A percentile compares a stretch with the other conserved stretches of the same genome.
phyloP scores from a whole-genome alignment of 2,888 invertebrate genomes.

The Miltochrista miniata region DNA sequence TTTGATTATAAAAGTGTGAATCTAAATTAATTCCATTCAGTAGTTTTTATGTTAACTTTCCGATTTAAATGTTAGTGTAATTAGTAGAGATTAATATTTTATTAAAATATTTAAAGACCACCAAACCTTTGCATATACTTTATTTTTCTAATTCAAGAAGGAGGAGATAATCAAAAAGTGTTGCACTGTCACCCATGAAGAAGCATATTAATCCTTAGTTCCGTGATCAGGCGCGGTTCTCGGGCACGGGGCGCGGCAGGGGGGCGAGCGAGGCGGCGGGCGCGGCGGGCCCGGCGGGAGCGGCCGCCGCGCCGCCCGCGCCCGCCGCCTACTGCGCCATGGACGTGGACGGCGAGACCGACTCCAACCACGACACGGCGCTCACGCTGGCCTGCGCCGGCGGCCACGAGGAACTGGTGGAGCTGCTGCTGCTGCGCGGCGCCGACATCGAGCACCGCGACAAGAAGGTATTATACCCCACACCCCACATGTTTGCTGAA shows the following conservation, averaged over 20 bases:
- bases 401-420: conserved; percentile 97
- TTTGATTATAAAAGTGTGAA: too few species aligned
- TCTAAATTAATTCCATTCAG: too few species aligned
- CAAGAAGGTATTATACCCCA: conserved; percentile 95
- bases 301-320: conserved; percentile 69
- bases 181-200: too few species aligned
- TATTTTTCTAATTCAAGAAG: too few species aligned
- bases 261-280: conserved; percentile 46
- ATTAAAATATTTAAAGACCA: too few species aligned
- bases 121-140: too few species aligned
- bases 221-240: conserved; percentile 55
- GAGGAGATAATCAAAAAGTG: too few species aligned
- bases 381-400: conserved; percentile 98
- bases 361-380: conserved; percentile 99
- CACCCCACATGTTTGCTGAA: too few species aligned
- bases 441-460: conserved; percentile 99
- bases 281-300: conserved; percentile 62
- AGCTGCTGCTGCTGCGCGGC: conserved; percentile 94
- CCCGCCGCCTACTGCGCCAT: conserved; percentile 88
- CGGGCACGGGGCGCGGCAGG: conserved; percentile 46
- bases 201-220: too few species aligned
- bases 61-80: too few species aligned
- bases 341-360: conserved; percentile 99
- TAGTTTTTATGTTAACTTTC: too few species aligned
- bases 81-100: too few species aligned